Base-by-base conservation (phyloP, 2,797 vertebrate species). In the Echiichthys vipera region DNA sequence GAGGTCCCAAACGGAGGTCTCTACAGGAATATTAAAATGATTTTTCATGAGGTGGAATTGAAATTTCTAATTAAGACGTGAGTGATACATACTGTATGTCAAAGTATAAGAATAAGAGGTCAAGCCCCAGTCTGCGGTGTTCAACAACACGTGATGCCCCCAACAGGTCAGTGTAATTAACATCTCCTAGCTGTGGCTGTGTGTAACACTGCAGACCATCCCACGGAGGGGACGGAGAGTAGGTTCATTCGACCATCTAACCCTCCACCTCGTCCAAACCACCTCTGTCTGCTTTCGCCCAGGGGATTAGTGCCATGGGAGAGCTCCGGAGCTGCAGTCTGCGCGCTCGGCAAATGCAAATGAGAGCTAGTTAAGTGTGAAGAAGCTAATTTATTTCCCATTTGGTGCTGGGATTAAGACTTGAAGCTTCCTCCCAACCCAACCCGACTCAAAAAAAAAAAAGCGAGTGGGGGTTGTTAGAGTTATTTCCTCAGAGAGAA, bases 381-480 rank as follows among this genome's bases (percentile, higher is more conserved):
- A 95, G 94, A 95, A 94, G 93, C 94, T 95, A 93, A 96, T 96
- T 96, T 95, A 96, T 95, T 95, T 96, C 94, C 94, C 94, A 94
- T 95, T 96, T 95, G 86, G 93, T 91, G 92, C 91, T 84, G 85
- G 94, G 95, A 96, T 95, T 95, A 96, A 95, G 93, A 95, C 91
- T 94, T 95, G 92, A 94, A 95, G 94, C 93, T 91, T 94, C 89
- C 90, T 80, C 87, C 84, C 80, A 78, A 84, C 85, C 80, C 72
- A 80, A 74, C 77, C 78, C 7, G 42, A 61, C 65, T 83, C 73
- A 43, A 75, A 72, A 78, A 78, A 39, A 54, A 50, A 32, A 58
- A 32, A n/a, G 27, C 9, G 22, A 24, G 25, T 63, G 84, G 88
- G 58, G 15, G 68, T 75, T 79, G 77, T 78, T 72, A 55, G 57